Conservation (phyloP, 2,888 invertebrate species). For the Plagodis dolabraria region DNA sequence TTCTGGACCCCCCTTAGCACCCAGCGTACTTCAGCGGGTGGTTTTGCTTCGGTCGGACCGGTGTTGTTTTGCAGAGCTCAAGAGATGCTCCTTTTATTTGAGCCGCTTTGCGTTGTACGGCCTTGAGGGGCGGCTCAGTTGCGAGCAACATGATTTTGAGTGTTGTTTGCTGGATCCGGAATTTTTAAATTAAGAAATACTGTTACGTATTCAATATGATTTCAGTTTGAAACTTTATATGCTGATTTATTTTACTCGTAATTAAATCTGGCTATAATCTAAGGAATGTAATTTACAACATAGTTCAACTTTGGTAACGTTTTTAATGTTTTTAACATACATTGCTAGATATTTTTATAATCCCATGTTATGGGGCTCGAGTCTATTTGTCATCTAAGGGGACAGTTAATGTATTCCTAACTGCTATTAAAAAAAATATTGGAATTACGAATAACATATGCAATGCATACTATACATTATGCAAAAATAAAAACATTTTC, state of each 20-base stretch:
- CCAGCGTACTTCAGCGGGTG: constrained; percentile 82
- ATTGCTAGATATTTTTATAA: too few species aligned
- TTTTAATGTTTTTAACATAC: too few species aligned
- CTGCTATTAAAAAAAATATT: too few species aligned
- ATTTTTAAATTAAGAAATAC: constrained; percentile 81
- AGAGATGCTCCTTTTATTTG: constrained; percentile 83
- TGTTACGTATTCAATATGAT: constrained; percentile 57
- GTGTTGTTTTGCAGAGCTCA: constrained; percentile 84
- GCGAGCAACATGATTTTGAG: constrained; percentile 77
- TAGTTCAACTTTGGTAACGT: too few species aligned
- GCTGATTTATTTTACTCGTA: neutral
- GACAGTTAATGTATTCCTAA: too few species aligned
- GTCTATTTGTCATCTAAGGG: too few species aligned
- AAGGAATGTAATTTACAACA: neutral
- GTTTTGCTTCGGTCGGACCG: constrained; percentile 82
- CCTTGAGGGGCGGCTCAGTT: constrained; percentile 77
- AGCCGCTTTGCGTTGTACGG: constrained; percentile 78
- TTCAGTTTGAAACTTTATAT: constrained; percentile 22
- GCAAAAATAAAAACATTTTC: neutral
- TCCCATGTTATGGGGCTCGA: too few species aligned
- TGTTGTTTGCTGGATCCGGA: constrained; percentile 78
- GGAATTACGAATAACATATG: too few species aligned
- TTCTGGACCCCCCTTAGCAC: constrained; percentile 62
- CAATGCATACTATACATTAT: too few species aligned
- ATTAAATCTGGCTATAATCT: too few species aligned